Evolutionary conservation across 1,140 invertebrate genomes (phyloP).

Genomic region (Acromyrmex charruanus): DNA sequence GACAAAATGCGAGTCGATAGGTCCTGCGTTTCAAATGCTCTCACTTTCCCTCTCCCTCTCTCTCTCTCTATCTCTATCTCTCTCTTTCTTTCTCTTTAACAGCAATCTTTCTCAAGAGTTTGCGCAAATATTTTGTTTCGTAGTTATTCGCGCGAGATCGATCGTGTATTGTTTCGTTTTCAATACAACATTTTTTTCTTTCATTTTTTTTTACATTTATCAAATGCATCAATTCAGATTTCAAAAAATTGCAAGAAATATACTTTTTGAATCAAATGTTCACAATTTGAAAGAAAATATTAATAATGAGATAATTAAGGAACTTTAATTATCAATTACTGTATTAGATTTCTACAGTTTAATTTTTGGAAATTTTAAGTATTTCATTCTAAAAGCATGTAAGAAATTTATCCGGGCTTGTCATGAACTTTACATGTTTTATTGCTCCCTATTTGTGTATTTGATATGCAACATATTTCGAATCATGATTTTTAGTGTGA

Average conservation of each 20-base stretch:
- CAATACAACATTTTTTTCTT: neutral
- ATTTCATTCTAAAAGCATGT: neutral
- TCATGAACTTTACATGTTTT: neutral
- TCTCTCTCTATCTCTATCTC: neutral
- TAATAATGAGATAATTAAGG: neutral
- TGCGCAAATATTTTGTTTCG: conserved; percentile 33
- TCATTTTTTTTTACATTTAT: neutral
- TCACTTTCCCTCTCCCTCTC: neutral
- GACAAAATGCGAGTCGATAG: conserved; percentile 52
- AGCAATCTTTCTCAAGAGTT: conserved; percentile 19
- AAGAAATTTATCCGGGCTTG: neutral
- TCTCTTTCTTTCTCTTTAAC: neutral
- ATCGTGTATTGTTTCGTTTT: conserved; percentile 48
- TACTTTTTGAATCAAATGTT: neutral
- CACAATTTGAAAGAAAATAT: neutral
- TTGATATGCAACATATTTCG: neutral
- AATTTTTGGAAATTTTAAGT: neutral
- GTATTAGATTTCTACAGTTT: neutral
- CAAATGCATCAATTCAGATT: neutral
- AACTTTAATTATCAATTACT: neutral
- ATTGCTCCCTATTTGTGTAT: neutral
- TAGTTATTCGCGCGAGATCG: conserved; percentile 44
- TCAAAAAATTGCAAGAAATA: neutral
- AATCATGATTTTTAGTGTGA: neutral
- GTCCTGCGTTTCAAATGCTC: conserved; percentile 43